Conservation (phyloP, 2,797 vertebrate species). For the Malurus leucopterus region DNA sequence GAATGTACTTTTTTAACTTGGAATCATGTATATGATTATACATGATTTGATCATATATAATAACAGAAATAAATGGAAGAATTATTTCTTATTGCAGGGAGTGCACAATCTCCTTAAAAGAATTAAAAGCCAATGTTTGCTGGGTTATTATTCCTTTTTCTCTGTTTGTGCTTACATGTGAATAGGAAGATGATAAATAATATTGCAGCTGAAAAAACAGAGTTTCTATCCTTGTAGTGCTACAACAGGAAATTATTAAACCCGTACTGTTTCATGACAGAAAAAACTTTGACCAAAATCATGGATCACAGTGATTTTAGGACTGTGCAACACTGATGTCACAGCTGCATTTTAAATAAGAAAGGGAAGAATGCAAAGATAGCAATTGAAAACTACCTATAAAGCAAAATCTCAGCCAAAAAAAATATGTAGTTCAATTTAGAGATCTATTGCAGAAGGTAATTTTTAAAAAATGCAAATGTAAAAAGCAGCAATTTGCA, state of each 20-base stretch:
- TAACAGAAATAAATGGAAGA: not conserved
- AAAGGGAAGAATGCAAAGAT: not conserved
- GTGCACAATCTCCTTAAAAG: not conserved
- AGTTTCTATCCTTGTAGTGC: not conserved
- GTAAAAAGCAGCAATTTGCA: not conserved
- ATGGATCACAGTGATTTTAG: not conserved
- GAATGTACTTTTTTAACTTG: not conserved
- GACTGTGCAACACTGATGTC: not conserved
- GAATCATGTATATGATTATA: too few species aligned
- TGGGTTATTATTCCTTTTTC: not conserved
- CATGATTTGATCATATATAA: not conserved
- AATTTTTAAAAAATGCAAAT: not conserved
- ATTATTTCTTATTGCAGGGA: not conserved
- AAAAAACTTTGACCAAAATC: not conserved
- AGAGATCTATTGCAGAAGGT: not conserved
- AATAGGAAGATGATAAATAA: not conserved
- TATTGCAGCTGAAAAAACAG: not conserved
- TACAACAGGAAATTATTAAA: not conserved
- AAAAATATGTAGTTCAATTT: not conserved
- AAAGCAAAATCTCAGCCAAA: not conserved
- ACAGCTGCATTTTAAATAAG: not conserved
- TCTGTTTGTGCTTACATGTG: not conserved
- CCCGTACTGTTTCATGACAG: not conserved
- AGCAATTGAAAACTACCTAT: not conserved
- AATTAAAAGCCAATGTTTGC: not conserved